phyloP scores from a whole-genome alignment of 2,888 invertebrate species.

The Protula sp. region DNA sequence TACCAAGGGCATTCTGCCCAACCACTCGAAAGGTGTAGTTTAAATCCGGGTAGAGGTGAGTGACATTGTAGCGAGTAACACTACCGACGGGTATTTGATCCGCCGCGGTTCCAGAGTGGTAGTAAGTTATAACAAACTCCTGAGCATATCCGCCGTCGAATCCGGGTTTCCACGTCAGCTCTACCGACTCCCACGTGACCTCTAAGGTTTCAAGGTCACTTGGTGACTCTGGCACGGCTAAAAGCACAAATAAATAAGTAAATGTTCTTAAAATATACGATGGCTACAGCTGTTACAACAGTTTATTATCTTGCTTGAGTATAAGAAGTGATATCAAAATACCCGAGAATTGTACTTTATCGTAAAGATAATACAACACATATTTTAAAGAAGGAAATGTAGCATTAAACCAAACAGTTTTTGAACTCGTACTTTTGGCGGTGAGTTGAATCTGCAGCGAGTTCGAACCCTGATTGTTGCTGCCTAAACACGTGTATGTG shows the following conservation, averaged over 20 bases:
- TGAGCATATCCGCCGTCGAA: slow-evolving; percentile 36
- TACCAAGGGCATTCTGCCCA: background rate
- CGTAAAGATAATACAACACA: too few species aligned
- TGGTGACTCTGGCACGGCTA: slow-evolving; percentile 39
- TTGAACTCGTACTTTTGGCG: background rate
- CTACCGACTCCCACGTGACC: slow-evolving; percentile 41
- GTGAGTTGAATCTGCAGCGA: background rate
- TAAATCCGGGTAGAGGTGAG: background rate
- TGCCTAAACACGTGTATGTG: background rate
- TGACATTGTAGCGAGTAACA: background rate
- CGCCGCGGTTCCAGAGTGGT: background rate
- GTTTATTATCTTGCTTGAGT: too few species aligned
- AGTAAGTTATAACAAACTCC: background rate
- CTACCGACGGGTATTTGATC: background rate
- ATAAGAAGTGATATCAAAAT: too few species aligned
- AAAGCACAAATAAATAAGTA: too few species aligned
- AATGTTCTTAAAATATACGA: too few species aligned
- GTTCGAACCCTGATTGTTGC: background rate
- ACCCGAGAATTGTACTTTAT: too few species aligned
- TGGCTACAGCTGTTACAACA: too few species aligned
- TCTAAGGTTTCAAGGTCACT: slow-evolving; percentile 21
- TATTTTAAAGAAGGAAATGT: too few species aligned
- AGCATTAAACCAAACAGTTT: too few species aligned
- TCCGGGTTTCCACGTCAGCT: slow-evolving; percentile 37
- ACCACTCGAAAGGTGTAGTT: background rate